Evolutionary conservation across 2,797 vertebrate genomes (phyloP).

Genomic region (Alcedo quadribrachys): DNA sequence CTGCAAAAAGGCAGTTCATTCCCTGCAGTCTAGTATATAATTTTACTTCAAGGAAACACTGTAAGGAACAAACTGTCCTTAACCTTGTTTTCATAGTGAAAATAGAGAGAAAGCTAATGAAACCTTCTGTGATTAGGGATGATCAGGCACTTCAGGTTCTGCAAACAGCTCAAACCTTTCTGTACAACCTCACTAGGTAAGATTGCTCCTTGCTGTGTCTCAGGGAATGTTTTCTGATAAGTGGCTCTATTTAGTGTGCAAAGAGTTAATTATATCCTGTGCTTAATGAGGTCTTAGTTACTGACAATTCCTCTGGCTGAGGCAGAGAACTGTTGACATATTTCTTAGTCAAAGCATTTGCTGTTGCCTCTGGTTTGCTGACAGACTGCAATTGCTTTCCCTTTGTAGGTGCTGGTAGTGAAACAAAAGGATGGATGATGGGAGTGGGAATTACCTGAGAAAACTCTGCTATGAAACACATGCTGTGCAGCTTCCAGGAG

Average conservation of each 20-base stretch:
- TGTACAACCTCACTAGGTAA: background rate
- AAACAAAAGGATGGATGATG: background rate
- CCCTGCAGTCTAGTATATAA: background rate
- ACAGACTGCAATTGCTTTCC: background rate
- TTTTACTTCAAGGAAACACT: background rate
- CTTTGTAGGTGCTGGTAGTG: background rate
- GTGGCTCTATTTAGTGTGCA: background rate
- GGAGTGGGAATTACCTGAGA: background rate
- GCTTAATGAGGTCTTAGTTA: background rate
- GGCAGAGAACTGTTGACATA: background rate
- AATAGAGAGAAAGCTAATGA: background rate
- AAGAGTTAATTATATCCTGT: background rate
- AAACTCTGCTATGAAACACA: background rate
- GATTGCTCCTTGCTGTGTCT: background rate
- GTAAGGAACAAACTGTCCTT: background rate
- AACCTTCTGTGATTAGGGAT: background rate
- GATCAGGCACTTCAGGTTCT: background rate
- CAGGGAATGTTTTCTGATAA: background rate
- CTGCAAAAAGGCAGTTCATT: background rate
- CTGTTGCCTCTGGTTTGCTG: background rate
- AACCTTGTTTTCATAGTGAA: background rate
- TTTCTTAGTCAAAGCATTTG: background rate
- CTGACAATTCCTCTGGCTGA: background rate
- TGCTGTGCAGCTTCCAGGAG: background rate
- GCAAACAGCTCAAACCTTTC: background rate